phyloP scores from a whole-genome alignment of 2,888 invertebrate genomes.

The Nowickia ferox region DNA sequence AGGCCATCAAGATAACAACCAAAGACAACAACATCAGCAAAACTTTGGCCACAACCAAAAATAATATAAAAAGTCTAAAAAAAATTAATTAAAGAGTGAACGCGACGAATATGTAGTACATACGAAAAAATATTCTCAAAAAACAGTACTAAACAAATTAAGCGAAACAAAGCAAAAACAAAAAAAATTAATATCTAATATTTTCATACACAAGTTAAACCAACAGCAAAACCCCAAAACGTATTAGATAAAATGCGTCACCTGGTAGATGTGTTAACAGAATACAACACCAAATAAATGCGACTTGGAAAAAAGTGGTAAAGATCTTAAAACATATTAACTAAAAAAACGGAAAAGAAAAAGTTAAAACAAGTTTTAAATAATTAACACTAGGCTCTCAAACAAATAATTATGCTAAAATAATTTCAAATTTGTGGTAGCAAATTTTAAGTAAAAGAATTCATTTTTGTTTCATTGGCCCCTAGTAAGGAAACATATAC shows the following conservation, averaged over 20 bases:
- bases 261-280: neutral
- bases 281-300: neutral
- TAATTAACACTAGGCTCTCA: neutral
- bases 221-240: neutral
- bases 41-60: neutral
- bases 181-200: conserved; percentile 19
- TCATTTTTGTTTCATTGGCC: no score
- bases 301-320: neutral
- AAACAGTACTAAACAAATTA: conserved; percentile 2
- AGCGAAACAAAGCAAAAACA: conserved; percentile 1
- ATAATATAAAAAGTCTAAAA: neutral
- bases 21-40: neutral
- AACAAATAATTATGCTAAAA: neutral
- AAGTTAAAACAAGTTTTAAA: conserved; percentile 3
- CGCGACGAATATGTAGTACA: neutral
- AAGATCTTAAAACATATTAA: neutral
- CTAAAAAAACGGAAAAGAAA: neutral
- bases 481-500: no score
- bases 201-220: conserved; percentile 12
- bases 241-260: conserved; percentile 29
- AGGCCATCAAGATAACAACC: conserved; percentile 20
- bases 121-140: conserved; percentile 2
- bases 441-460: neutral
- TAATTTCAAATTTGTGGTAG: neutral
- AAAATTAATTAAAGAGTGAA: conserved; percentile 5